Conservation (phyloP, 2,888 invertebrate species). For the Lasioglossum vierecki region DNA sequence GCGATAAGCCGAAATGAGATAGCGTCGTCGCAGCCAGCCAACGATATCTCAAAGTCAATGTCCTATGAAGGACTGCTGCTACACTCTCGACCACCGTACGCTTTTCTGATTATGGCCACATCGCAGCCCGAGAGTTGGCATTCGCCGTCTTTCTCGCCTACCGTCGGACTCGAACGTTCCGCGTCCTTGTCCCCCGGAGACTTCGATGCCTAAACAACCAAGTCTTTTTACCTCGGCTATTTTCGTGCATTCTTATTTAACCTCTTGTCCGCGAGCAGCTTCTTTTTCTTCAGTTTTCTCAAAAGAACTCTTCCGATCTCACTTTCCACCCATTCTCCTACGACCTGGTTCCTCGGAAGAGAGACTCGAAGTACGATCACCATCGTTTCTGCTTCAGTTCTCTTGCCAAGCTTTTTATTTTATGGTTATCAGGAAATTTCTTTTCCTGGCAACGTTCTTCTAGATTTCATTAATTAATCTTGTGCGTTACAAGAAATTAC, state of each 20-base stretch:
- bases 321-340: background rate
- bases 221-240: background rate
- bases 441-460: no score
- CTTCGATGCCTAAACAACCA: constrained; percentile 26
- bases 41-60: constrained; percentile 84
- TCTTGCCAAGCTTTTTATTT: background rate
- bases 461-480: no score
- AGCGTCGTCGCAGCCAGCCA: constrained; percentile 77
- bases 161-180: background rate
- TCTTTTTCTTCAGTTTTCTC: background rate
- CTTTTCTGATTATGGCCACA: constrained; percentile 65
- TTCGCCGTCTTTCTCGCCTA: constrained; percentile 17
- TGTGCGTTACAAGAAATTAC: no score
- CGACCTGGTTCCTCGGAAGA: background rate
- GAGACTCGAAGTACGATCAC: background rate
- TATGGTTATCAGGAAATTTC: no score
- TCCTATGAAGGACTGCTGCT: constrained; percentile 82
- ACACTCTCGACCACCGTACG: constrained; percentile 63
- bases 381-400: background rate
- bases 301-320: background rate
- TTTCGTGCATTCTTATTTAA: constrained; percentile 2
- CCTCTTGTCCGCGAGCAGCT: background rate
- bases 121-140: constrained; percentile 13
- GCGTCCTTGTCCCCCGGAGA: background rate
- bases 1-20: constrained; percentile 82